phyloP scores from a whole-genome alignment of 2,113 vertebrate species.

The Nyctibius bracteatus region DNA sequence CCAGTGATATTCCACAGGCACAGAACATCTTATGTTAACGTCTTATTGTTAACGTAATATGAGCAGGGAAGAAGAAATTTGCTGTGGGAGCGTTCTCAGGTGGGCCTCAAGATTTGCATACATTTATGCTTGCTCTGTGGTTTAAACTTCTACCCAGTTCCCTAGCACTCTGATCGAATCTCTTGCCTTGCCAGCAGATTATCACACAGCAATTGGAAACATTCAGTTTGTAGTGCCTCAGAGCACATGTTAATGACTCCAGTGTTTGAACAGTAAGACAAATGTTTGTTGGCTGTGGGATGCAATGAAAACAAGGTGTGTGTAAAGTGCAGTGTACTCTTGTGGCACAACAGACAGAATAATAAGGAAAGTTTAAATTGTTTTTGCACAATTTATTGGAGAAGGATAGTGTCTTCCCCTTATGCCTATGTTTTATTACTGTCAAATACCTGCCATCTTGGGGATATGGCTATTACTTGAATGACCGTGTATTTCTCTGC shows the following conservation, averaged over 20 bases:
- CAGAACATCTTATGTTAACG: neutral
- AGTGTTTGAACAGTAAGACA: neutral
- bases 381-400: neutral
- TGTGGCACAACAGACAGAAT: neutral
- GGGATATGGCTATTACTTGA: neutral
- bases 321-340: neutral
- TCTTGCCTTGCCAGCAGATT: neutral
- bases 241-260: neutral
- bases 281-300: neutral
- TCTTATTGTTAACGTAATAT: neutral
- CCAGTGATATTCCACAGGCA: neutral
- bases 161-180: neutral
- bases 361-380: neutral
- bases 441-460: fast-evolving
- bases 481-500: neutral
- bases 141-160: neutral
- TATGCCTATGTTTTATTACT: neutral
- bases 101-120: neutral
- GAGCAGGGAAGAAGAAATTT: neutral
- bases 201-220: neutral
- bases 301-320: neutral
- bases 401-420: neutral
- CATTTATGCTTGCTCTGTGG: neutral
- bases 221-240: neutral
- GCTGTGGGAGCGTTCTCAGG: neutral